A percentile compares a stretch with the other conserved stretches of the same genome.
Conservation (phyloP, 2,888 invertebrate species). For the Aleiodes testaceus region DNA sequence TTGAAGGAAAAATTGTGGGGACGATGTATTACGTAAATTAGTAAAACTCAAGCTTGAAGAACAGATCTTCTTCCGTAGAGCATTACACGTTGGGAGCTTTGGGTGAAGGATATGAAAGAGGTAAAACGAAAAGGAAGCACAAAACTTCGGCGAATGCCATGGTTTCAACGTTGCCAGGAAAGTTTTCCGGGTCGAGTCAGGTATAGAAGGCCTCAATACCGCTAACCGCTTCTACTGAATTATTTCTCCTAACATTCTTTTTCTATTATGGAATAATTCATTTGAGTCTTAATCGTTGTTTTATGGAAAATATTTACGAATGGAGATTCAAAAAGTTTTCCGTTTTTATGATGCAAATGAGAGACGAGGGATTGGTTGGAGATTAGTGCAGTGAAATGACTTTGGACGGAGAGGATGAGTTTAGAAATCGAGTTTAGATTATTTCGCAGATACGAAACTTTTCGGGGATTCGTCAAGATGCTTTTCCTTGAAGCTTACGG, state of each 20-base stretch:
- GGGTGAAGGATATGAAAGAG: no score
- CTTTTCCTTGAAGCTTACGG: no score
- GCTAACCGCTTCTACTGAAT: conserved; percentile 49
- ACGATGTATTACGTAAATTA: conserved; percentile 47
- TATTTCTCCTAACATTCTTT: conserved; percentile 43
- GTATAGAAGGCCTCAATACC: conserved; percentile 50
- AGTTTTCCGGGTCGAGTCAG: conserved; percentile 48
- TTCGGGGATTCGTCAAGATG: no score
- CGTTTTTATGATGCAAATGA: no score
- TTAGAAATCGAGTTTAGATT: no score
- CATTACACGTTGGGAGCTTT: conserved; percentile 30
- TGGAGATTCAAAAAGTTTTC: no score
- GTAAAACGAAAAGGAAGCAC: conserved; percentile 12
- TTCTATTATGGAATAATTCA: background rate
- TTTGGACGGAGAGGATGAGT: no score
- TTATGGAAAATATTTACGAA: background rate
- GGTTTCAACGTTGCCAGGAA: conserved; percentile 51
- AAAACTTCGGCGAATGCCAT: conserved; percentile 49
- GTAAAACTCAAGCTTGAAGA: conserved; percentile 41
- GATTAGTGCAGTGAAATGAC: no score
- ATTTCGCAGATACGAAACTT: no score
- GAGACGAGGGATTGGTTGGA: no score
- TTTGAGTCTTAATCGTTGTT: background rate
- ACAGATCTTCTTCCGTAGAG: conserved; percentile 10
- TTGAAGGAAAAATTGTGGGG: conserved; percentile 33